Evolutionary conservation across 2,113 vertebrate genomes (phyloP).

Genomic region (Percina caprodes): DNA sequence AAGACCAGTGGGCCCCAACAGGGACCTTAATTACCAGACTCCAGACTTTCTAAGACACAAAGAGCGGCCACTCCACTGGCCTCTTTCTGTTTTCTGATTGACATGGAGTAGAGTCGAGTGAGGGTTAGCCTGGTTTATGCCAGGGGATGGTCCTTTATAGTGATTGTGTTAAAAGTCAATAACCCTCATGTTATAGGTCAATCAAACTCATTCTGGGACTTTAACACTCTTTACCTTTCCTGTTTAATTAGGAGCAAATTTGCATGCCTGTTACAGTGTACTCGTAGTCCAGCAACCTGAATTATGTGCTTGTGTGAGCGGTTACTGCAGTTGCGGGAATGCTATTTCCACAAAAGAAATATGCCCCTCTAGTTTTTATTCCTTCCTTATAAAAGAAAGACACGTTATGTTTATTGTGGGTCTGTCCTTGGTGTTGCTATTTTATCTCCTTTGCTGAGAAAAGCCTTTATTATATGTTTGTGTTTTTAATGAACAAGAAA

Average conservation of each 20-base stretch:
- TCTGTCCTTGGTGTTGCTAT: background rate
- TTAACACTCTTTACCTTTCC: constrained; percentile 21
- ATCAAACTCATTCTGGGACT: constrained; percentile 46
- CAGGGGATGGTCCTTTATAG: constrained; percentile 33
- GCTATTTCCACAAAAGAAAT: background rate
- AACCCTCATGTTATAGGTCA: constrained; percentile 56
- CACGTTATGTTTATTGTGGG: background rate
- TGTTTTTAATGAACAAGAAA: constrained; percentile 34
- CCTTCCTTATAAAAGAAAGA: background rate
- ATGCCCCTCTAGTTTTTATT: background rate
- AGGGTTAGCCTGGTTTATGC: constrained; percentile 45
- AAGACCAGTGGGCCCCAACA: constrained; percentile 59
- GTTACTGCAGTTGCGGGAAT: background rate
- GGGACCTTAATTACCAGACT: constrained; percentile 76
- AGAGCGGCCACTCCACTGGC: constrained; percentile 54
- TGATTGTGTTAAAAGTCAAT: constrained; percentile 55
- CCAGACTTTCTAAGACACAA: constrained; percentile 64
- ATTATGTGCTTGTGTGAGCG: constrained; percentile 10
- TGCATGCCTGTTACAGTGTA: constrained; percentile 31
- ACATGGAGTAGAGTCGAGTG: constrained; percentile 46
- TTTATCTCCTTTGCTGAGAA: constrained; percentile 6
- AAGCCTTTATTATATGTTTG: background rate
- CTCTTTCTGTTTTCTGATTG: constrained; percentile 66
- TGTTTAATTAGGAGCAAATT: constrained; percentile 38
- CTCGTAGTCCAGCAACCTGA: constrained; percentile 29